These are phyloP conservation scores for Hystrix cristata DNA, from an alignment of 2,113 vertebrate genomes.

Conservation along the genomic window DNA sequence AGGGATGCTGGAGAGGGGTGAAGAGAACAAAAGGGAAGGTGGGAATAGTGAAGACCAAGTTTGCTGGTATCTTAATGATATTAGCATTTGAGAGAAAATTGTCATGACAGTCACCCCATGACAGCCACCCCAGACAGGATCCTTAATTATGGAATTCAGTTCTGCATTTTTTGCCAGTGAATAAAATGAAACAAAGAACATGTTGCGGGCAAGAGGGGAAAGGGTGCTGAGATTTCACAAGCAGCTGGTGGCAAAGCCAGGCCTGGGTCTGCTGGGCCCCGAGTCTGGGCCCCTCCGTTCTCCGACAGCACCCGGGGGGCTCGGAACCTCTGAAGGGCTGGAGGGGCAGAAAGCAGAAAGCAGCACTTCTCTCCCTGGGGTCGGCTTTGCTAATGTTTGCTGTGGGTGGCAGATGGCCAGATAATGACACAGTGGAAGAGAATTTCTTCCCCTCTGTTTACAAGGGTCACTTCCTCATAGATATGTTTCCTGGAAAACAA, in stretches of 20 bases:
- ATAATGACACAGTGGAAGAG: background rate
- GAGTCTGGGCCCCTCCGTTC: background rate
- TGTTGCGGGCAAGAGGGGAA: background rate
- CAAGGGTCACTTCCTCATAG: background rate
- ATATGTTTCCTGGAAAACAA: background rate
- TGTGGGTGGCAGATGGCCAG: background rate
- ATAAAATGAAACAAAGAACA: background rate
- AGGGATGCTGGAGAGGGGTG: no score
- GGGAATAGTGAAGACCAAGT: background rate
- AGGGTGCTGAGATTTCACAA: background rate
- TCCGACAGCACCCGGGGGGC: background rate
- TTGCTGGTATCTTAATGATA: background rate
- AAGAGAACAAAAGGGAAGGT: background rate
- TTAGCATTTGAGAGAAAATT: background rate
- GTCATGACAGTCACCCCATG: background rate
- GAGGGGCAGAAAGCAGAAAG: background rate
- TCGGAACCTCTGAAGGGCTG: rapidly evolving
- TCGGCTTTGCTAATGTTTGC: background rate
- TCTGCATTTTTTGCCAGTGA: background rate
- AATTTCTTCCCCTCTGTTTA: background rate
- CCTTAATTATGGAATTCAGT: background rate
- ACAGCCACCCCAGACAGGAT: background rate
- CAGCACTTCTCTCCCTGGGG: background rate
- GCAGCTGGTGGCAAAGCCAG: background rate
- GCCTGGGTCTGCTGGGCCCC: rapidly evolving